These are phyloP conservation scores for Melanocharis versteri DNA, from an alignment of 2,113 vertebrate species.

Conservation along the genomic window DNA sequence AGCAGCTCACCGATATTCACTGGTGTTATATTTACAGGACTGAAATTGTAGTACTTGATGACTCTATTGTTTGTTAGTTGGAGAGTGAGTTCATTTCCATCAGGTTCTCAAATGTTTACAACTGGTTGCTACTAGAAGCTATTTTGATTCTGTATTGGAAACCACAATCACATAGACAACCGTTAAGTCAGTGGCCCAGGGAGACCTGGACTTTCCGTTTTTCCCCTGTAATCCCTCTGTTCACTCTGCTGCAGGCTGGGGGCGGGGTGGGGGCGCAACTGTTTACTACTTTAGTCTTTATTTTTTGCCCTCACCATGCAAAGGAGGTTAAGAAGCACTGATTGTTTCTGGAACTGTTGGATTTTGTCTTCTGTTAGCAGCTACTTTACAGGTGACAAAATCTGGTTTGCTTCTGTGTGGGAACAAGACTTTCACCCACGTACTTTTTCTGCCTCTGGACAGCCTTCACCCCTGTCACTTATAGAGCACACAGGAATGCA, in stretches of 20 bases:
- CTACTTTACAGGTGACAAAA: background rate
- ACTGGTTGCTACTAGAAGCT: conserved; percentile 41
- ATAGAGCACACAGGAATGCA: background rate
- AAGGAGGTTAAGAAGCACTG: background rate
- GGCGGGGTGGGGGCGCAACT: fast-evolving
- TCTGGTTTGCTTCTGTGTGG: background rate
- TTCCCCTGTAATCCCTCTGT: background rate
- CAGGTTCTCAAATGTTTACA: conserved; percentile 32
- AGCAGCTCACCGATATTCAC: background rate
- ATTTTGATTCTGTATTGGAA: conserved; percentile 49
- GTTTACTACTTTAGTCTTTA: background rate
- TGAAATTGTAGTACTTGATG: conserved; percentile 10
- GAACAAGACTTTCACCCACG: background rate
- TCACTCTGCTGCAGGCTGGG: background rate
- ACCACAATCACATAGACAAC: background rate
- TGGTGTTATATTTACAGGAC: background rate
- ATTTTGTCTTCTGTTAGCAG: background rate
- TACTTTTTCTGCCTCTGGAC: background rate
- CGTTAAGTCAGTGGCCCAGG: background rate
- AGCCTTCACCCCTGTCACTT: background rate
- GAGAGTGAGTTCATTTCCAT: conserved; percentile 28
- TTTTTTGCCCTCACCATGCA: background rate
- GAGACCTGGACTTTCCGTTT: background rate
- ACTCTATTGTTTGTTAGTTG: conserved; percentile 27
- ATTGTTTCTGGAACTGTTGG: background rate